Percentiles rank a stretch among this genome's conserved stretches.
phyloP scores from a whole-genome alignment of 2,888 invertebrate genomes.

The Clivina fossor region DNA sequence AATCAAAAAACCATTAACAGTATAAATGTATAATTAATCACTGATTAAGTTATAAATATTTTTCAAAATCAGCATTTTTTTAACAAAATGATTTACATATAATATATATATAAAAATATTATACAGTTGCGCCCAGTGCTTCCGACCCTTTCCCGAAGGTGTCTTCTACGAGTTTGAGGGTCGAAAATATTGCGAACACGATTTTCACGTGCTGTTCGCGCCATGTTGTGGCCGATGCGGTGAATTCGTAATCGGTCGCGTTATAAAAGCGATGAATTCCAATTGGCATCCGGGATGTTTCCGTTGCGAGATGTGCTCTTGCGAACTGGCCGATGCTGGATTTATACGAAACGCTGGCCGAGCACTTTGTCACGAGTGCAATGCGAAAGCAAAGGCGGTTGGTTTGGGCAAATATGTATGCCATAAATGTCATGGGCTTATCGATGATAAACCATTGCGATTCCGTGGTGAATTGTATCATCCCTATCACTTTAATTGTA shows the following conservation, averaged over 20 bases:
- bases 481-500: slow-evolving; percentile 98
- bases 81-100: too few species aligned
- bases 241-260: slow-evolving; percentile 97
- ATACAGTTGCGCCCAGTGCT: slow-evolving; percentile 94
- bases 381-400: slow-evolving; percentile 92
- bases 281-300: slow-evolving; percentile 99
- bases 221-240: slow-evolving; percentile 73
- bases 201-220: slow-evolving; percentile 94
- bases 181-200: slow-evolving; percentile 98
- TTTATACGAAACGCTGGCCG: slow-evolving; percentile 91
- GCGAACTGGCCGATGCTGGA: slow-evolving; percentile 92
- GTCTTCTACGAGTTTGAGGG: slow-evolving; percentile 99
- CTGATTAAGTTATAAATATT: too few species aligned
- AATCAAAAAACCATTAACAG: too few species aligned
- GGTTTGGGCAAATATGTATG: slow-evolving; percentile 96
- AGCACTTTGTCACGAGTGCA: slow-evolving; percentile 94
- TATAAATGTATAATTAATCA: too few species aligned
- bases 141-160: slow-evolving; percentile 95
- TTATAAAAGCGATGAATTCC: slow-evolving; percentile 98
- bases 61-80: too few species aligned
- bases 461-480: slow-evolving; percentile 98
- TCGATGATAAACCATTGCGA: slow-evolving; percentile 86
- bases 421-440: slow-evolving; percentile 94
- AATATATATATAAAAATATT: slow-evolving; percentile 20
- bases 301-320: slow-evolving; percentile 90